phyloP scores from a whole-genome alignment of 2,888 invertebrate genomes.

The Noctuana brunneofusca region DNA sequence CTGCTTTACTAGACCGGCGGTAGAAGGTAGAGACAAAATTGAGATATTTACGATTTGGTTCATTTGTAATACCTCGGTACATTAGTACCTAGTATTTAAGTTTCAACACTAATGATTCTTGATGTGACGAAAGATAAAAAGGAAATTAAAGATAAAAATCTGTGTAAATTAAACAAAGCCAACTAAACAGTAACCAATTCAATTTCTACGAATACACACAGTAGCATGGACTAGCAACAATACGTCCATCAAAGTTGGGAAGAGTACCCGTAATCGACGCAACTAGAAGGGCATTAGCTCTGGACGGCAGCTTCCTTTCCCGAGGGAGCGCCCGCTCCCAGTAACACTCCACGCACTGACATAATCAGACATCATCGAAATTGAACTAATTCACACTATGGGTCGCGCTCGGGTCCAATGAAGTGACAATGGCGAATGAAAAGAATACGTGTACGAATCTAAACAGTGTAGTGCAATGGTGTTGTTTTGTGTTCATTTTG shows the following conservation, averaged over 20 bases:
- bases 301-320: slow-evolving; percentile 77
- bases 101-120: too few species aligned
- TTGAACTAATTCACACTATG: slow-evolving; percentile 47
- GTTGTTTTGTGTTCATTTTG: slow-evolving; percentile 68
- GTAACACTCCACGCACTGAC: slow-evolving; percentile 43
- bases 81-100: too few species aligned
- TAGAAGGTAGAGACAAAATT: too few species aligned
- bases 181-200: slow-evolving; percentile 1
- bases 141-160: background rate
- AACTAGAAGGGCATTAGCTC: slow-evolving; percentile 78
- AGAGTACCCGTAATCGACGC: slow-evolving; percentile 77
- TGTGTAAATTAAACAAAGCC: background rate
- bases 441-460: slow-evolving; percentile 56
- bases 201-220: background rate
- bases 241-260: slow-evolving; percentile 78
- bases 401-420: slow-evolving; percentile 23
- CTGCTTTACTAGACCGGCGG: too few species aligned
- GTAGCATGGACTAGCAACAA: slow-evolving; percentile 44
- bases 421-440: slow-evolving; percentile 56
- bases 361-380: slow-evolving; percentile 35
- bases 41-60: too few species aligned
- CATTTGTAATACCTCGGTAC: too few species aligned
- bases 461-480: slow-evolving; percentile 72
- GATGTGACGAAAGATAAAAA: too few species aligned
- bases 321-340: slow-evolving; percentile 62